A percentile compares a stretch with the other conserved stretches of the same genome.
These are phyloP conservation scores for Heliconius melpomene DNA, from an alignment of 1,140 invertebrate species.

Conservation along the genomic window DNA sequence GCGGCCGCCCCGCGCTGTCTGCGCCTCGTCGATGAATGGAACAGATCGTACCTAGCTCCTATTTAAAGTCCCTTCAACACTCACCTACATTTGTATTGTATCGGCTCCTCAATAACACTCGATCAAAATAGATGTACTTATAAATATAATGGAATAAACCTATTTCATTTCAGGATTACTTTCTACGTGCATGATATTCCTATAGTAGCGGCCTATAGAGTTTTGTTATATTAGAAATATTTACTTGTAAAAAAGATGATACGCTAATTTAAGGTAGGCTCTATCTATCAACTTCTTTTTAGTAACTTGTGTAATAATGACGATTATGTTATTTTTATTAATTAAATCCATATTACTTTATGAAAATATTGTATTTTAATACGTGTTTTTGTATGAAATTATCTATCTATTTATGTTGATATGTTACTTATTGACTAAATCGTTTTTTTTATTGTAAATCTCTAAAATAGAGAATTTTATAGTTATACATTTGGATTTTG, in stretches of 20 bases:
- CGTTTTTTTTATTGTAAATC: no score
- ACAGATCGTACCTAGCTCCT: slow-evolving; percentile 50
- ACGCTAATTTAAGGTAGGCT: neutral
- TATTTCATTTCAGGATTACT: slow-evolving; percentile 14
- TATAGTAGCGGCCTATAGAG: neutral
- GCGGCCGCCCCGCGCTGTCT: slow-evolving; percentile 62
- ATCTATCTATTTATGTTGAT: no score
- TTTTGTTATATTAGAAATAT: neutral
- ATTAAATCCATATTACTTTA: no score
- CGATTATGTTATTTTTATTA: neutral
- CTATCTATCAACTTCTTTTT: neutral
- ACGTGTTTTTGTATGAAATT: no score
- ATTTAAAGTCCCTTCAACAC: slow-evolving; percentile 64
- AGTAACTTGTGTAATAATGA: neutral
- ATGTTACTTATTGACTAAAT: neutral
- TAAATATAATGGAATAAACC: slow-evolving; percentile 42
- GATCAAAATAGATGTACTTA: slow-evolving; percentile 69
- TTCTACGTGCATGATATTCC: neutral
- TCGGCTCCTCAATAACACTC: slow-evolving; percentile 66
- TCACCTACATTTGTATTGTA: slow-evolving; percentile 68
- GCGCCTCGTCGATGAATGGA: slow-evolving; percentile 74
- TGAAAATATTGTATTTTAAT: no score
- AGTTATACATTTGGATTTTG: no score
- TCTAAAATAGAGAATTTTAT: no score
- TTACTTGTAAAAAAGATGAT: neutral